Percentiles rank a stretch among this genome's conserved stretches.
phyloP scores from a whole-genome alignment of 2,113 vertebrate species.

The Bothrops jararaca region DNA sequence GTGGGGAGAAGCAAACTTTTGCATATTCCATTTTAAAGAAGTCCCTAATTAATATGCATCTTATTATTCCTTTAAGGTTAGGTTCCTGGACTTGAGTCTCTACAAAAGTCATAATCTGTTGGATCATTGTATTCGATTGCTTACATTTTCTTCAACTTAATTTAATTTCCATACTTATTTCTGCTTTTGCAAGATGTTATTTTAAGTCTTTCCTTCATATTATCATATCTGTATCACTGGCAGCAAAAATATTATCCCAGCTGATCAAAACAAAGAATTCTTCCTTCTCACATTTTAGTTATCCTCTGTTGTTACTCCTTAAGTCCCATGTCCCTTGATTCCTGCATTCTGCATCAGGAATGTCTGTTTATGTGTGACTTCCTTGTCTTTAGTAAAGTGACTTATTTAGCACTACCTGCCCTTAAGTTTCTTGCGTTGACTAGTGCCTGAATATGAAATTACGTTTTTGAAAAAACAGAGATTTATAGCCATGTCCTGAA shows the following conservation, averaged over 20 bases:
- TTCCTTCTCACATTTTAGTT: constrained; percentile 53
- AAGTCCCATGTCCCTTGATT: neutral
- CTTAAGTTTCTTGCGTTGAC: neutral
- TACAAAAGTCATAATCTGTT: neutral
- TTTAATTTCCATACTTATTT: rapidly evolving
- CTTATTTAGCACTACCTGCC: neutral
- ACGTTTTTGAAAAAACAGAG: neutral
- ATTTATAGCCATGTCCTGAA: neutral
- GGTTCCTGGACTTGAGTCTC: neutral
- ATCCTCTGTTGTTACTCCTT: constrained; percentile 41
- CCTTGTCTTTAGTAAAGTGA: neutral
- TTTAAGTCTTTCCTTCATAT: constrained; percentile 55
- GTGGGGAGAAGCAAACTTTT: neutral
- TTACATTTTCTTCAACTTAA: rapidly evolving
- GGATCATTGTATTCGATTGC: neutral
- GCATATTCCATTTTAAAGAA: neutral
- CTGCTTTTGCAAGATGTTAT: constrained; percentile 10
- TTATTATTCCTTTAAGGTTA: neutral
- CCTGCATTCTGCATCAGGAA: neutral
- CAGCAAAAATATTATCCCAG: constrained; percentile 45
- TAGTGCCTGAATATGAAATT: neutral
- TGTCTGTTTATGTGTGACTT: neutral
- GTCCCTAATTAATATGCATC: neutral
- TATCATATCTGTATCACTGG: constrained; percentile 51
- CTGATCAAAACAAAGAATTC: neutral